phyloP scores from a whole-genome alignment of 2,797 vertebrate species.

The Microcaecilia unicolor region DNA sequence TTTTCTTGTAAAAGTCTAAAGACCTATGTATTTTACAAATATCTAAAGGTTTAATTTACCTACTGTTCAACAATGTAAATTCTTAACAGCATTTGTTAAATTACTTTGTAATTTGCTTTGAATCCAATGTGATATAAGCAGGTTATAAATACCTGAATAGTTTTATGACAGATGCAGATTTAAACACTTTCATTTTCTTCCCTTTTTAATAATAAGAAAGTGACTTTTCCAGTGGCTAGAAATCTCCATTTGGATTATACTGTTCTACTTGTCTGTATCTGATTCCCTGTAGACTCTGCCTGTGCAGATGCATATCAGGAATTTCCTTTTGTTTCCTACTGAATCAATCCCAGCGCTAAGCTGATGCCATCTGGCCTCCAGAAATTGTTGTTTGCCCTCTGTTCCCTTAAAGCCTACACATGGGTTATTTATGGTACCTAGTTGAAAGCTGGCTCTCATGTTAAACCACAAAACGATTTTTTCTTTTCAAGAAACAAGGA shows the following conservation, averaged over 20 bases:
- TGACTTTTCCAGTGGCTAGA: constrained; percentile 1
- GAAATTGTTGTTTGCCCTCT: constrained; percentile 56
- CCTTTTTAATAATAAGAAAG: constrained; percentile 13
- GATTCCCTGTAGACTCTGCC: constrained; percentile 15
- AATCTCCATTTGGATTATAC: background rate
- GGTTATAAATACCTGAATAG: too few relatives aligned
- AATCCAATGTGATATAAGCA: too few relatives aligned
- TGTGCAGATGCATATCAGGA: constrained; percentile 29
- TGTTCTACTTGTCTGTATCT: constrained; percentile 5
- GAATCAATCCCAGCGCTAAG: constrained; percentile 38
- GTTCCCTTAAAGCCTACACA: constrained; percentile 30
- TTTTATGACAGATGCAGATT: too few relatives aligned
- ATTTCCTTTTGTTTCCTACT: constrained; percentile 48
- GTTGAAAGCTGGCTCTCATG: constrained; percentile 16
- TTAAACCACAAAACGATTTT: constrained; percentile 12
- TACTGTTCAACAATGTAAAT: too few relatives aligned
- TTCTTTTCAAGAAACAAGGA: constrained; percentile 16
- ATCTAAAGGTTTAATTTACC: too few relatives aligned
- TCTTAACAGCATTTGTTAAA: too few relatives aligned
- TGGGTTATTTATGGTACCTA: constrained; percentile 51
- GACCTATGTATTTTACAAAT: too few relatives aligned
- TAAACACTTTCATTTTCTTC: constrained; percentile 6
- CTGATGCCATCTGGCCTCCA: constrained; percentile 67
- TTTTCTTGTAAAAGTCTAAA: too few relatives aligned
- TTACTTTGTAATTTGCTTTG: too few relatives aligned